These are phyloP conservation scores for Uromys caudimaculatus DNA, from an alignment of 2,797 vertebrate species.

Conservation along the genomic window DNA sequence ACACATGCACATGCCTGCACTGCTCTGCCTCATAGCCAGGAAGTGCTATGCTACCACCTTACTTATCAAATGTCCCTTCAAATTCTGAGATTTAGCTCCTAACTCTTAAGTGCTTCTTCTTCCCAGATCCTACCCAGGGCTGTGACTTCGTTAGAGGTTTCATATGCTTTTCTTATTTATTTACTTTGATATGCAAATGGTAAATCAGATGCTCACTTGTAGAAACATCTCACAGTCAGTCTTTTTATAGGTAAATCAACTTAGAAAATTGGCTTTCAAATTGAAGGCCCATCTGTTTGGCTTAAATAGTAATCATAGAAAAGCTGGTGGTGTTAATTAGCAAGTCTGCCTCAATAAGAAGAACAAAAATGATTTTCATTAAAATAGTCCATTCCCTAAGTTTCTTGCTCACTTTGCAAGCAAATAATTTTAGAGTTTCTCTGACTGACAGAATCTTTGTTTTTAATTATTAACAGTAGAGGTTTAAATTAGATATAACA, in stretches of 20 bases:
- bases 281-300: neutral
- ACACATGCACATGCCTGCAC: neutral
- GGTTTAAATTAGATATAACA: neutral
- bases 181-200: neutral
- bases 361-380: conserved; percentile 11
- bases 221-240: neutral
- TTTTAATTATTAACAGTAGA: neutral
- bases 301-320: conserved; percentile 21
- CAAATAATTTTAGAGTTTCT: neutral
- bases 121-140: neutral
- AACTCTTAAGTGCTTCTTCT: neutral
- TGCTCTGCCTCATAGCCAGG: neutral
- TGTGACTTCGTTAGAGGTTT: neutral
- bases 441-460: neutral
- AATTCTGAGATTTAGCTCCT: neutral
- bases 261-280: conserved; percentile 30
- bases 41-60: neutral
- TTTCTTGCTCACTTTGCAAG: neutral
- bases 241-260: conserved; percentile 38
- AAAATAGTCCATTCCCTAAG: neutral
- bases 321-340: conserved; percentile 30
- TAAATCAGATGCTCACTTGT: neutral
- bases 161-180: neutral
- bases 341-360: neutral
- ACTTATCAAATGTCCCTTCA: neutral